These are phyloP conservation scores for Zaprionus camerounensis DNA, from an alignment of 1,140 invertebrate genomes.

Conservation along the genomic window DNA sequence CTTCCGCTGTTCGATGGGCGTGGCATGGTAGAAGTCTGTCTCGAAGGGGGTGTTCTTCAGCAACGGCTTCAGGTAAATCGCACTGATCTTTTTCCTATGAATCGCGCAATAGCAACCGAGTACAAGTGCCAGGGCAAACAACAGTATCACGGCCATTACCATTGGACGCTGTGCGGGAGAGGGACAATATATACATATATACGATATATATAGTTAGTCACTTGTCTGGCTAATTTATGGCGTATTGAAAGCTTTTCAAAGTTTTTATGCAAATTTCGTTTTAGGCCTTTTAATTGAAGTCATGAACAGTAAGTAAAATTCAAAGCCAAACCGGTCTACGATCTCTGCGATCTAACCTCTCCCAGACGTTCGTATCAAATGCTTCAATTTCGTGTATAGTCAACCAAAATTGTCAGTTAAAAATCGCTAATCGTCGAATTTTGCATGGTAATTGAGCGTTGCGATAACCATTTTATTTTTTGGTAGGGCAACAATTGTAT, in stretches of 20 bases:
- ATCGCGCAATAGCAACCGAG: constrained; percentile 76
- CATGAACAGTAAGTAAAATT: constrained; percentile 29
- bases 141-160: constrained; percentile 83
- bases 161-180: constrained; percentile 52
- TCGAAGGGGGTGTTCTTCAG: constrained; percentile 63
- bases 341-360: constrained; percentile 35
- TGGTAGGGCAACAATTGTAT: constrained; percentile 35
- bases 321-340: constrained; percentile 52
- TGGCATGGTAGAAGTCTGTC: constrained; percentile 72
- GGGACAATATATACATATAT: not conserved
- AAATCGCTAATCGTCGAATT: constrained; percentile 40
- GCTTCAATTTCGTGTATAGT: not conserved
- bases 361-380: constrained; percentile 25
- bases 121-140: constrained; percentile 76
- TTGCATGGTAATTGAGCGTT: constrained; percentile 29
- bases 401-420: constrained; percentile 16
- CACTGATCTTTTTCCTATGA: constrained; percentile 65
- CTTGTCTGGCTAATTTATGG: constrained; percentile 36
- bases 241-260: constrained; percentile 39
- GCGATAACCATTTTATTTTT: constrained; percentile 52
- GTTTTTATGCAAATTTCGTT: constrained; percentile 62
- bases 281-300: constrained; percentile 60
- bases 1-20: constrained; percentile 51
- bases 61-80: constrained; percentile 68
- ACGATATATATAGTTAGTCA: constrained; percentile 9